These are phyloP conservation scores for Euura saliciscinereae DNA, from an alignment of 1,140 invertebrate genomes.

Conservation along the genomic window DNA sequence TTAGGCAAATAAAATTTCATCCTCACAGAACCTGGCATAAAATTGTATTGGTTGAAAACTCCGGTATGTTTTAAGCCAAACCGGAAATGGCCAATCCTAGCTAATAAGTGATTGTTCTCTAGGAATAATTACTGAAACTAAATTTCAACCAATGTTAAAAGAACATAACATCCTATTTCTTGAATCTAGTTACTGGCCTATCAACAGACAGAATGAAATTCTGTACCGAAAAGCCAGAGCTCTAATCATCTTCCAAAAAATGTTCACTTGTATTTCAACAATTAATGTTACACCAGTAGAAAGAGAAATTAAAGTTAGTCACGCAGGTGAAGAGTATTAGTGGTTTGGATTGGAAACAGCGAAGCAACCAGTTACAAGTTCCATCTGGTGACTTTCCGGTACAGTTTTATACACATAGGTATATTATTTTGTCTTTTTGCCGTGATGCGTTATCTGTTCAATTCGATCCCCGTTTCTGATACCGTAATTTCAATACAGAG, in stretches of 20 bases:
- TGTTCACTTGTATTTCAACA: not conserved
- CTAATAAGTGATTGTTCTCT: not conserved
- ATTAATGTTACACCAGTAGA: no score
- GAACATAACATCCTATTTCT: not conserved
- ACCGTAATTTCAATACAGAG: constrained; percentile 46
- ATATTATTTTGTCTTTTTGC: no score
- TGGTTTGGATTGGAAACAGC: not conserved
- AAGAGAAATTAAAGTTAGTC: no score
- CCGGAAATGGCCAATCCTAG: constrained; percentile 30
- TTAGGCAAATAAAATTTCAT: not conserved
- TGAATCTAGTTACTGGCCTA: not conserved
- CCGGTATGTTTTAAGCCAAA: constrained; percentile 30
- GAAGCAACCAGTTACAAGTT: not conserved
- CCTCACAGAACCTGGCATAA: not conserved
- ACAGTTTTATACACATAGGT: not conserved
- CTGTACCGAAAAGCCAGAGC: not conserved
- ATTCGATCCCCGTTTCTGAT: constrained; percentile 22
- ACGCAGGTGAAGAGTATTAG: not conserved
- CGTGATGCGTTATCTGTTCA: no score
- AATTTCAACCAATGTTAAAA: constrained; percentile 7
- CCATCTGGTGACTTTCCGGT: not conserved
- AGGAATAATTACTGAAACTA: not conserved
- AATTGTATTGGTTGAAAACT: not conserved
- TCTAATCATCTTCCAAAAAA: not conserved
- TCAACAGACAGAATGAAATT: not conserved